Evolutionary conservation across 1,140 invertebrate genomes (phyloP), one percentile per base, ranked within the genome.

Genomic region (Thaumetopoea pityocampa): DNA sequence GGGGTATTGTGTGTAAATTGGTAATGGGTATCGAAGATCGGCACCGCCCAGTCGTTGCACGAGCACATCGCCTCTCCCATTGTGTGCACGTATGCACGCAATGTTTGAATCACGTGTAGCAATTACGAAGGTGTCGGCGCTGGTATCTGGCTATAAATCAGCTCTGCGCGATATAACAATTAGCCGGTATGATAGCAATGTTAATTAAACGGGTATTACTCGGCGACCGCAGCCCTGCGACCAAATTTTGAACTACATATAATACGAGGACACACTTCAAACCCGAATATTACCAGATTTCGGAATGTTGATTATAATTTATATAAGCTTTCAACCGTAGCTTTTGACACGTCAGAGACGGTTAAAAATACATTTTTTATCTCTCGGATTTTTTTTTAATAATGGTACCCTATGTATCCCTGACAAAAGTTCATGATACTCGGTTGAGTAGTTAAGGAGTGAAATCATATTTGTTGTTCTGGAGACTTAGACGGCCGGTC

Each of bases 101-200:
- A 72, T 63, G 59, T 66, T 57, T 52, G 51, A 52, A 56, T 68
- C 57, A 66, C 57, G 62, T 64, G 59, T 62, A 53, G 68, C 74
- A 86, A 85, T 86, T 84, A 85, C 68, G 67, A 72, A 80, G 78
- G 80, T 80, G 76, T 78, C 74, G 64, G 67, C 62, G 59, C 54
- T 66, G 46, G 48, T 76, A 69, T 76, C 64, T 65, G 38, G 54
- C 56, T 52, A 83, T 86, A 86, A 86, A 86, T 86, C 85, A 86
- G 67, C 59, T 68, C 58, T 74, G 80, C 71, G 66, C 78, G 77
- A 86, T 86, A 85, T 85, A 85, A 85, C 85, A 86, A 86, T 86
- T 86, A 85, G 81, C 67, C 56, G 85, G 71, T 72, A 84, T 81
- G 78, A 79, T 80, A 84, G 81, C 80, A 84, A 85, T 85, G 83